A percentile compares a stretch with the other conserved stretches of the same genome.
phyloP scores from a whole-genome alignment of 2,797 vertebrate species.

The Mus caroli region DNA sequence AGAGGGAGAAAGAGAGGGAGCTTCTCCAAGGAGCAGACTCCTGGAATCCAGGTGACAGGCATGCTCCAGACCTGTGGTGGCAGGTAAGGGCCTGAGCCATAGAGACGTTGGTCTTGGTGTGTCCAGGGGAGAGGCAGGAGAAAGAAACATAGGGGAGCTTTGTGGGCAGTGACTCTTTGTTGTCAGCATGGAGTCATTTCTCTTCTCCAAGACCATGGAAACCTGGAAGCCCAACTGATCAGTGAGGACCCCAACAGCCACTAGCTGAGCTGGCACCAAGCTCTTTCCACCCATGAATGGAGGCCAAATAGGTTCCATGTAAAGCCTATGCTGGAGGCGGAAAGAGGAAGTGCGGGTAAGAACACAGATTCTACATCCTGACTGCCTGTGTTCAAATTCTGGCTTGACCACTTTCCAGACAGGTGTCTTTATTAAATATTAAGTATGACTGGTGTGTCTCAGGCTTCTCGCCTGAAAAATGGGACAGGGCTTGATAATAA shows the following conservation, averaged over 20 bases:
- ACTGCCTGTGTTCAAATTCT: conserved; percentile 27
- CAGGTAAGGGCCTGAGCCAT: not conserved
- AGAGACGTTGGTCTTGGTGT: not conserved
- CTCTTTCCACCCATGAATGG: not conserved
- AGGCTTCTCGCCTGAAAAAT: conserved; percentile 23
- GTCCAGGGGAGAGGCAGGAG: not conserved
- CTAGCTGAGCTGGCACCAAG: not conserved
- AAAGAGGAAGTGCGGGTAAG: not conserved
- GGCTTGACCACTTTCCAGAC: not conserved
- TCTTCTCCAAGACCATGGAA: not conserved
- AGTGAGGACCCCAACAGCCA: not conserved
- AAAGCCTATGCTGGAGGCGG: not conserved
- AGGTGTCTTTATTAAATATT: not conserved
- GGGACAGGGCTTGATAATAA: not conserved
- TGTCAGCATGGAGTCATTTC: not conserved
- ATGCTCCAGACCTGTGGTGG: not conserved
- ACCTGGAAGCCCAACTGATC: not conserved
- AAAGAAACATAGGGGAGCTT: not conserved
- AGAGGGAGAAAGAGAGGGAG: conserved; percentile 70
- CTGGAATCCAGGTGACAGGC: conserved; percentile 27
- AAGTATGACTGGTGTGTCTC: not conserved
- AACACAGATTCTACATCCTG: not conserved
- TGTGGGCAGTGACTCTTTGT: not conserved
- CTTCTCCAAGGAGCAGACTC: conserved; percentile 61
- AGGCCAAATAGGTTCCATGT: not conserved